Conservation (phyloP, 2,113 vertebrate genomes). For the Myanophis thanlyinensis region DNA sequence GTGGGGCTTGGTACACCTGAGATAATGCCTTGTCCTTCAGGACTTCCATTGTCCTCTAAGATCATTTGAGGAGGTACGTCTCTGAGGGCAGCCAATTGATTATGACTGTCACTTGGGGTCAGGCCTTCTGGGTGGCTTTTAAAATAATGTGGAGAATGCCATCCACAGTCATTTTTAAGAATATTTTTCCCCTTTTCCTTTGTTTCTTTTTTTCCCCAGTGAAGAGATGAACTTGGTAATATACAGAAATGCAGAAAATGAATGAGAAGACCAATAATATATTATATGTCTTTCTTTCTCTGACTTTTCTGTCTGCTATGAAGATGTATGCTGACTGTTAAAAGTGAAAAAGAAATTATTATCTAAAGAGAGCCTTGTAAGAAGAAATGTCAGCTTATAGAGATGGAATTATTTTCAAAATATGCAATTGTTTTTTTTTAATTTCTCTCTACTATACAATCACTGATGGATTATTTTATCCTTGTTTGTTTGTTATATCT, state of each 20-base stretch:
- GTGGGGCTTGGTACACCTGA: background rate
- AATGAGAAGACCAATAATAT: constrained; percentile 54
- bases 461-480: background rate
- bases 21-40: background rate
- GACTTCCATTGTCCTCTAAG: background rate
- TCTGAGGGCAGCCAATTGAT: background rate
- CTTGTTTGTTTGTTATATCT: background rate
- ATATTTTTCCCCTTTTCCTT: background rate
- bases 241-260: constrained; percentile 32
- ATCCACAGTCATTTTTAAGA: background rate
- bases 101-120: background rate
- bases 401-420: constrained; percentile 6
- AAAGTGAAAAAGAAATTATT: constrained; percentile 25
- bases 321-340: constrained; percentile 45
- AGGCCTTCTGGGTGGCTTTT: background rate
- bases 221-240: constrained; percentile 49
- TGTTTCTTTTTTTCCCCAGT: background rate
- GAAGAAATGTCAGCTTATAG: background rate
- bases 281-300: constrained; percentile 41
- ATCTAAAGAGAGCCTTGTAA: background rate
- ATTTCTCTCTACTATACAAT: background rate
- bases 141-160: background rate
- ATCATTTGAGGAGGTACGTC: background rate
- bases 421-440: background rate
- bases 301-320: constrained; percentile 56